Base-by-base conservation (phyloP, 1,140 invertebrate species). In the Pachyrhynchus sulphureomaculatus region DNA sequence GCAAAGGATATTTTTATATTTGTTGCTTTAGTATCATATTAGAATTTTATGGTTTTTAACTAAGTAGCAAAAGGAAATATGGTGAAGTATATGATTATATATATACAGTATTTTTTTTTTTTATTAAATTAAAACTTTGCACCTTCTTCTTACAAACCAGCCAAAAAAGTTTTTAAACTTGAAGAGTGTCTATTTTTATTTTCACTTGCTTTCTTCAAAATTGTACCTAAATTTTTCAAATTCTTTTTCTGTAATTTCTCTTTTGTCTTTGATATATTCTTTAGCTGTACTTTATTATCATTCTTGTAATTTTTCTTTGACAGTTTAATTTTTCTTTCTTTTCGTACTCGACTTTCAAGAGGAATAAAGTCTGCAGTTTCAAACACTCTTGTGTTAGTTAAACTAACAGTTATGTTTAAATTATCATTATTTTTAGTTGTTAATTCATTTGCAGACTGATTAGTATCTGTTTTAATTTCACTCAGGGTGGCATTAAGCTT, bases 121-220 rank as follows among this genome's bases (percentile, higher is more conserved):
- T n/a, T n/a, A n/a, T n/a, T n/a, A n/a, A n/a, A n/a, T n/a, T n/a
- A n/a, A n/a, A n/a, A n/a, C n/a, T n/a, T n/a, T n/a, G n/a, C n/a
- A n/a, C n/a, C n/a, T n/a, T n/a, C n/a, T n/a, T 13, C 26, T 36
- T 53, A 53, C 5, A 53, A 41, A 53, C 51, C 41, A 3, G 10
- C 9, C 26, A 53, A 53, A 29, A 53, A 53, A 53, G 4, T 23
- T n/a, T 29, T 53, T 53, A 9, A 53, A 26, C n/a, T 41, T 53
- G 51, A 52, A 8, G 20, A 32, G 6, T 18, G 0, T 41, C 41
- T 53, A 6, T 15, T 36, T 21, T 42, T 42, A 42, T 42, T 42
- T 12, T 23, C 51, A 23, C 8, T 18, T 4, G 20, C 34, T n/a
- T 41, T 53, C 41, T 53, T 53, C 6, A 53, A 34, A n/a, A 53